Evolutionary conservation across 2,888 invertebrate genomes (phyloP).

Genomic region (Drosophila neotestacea): DNA sequence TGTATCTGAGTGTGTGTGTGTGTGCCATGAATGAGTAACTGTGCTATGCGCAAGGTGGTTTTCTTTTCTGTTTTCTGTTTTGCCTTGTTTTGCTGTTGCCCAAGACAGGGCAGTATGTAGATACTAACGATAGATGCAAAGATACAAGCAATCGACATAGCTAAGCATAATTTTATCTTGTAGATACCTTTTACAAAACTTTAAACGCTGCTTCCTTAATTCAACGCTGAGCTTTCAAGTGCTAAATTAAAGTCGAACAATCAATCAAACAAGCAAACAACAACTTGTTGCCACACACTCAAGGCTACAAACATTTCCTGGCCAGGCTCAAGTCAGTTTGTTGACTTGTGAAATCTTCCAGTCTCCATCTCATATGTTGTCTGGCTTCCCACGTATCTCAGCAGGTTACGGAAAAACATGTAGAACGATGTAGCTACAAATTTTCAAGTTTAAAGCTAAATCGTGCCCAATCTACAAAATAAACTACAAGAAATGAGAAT

Average conservation of each 20-base stretch:
- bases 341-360: conserved; percentile 2
- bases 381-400: conserved; percentile 61
- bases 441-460: conserved; percentile 73
- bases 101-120: conserved; percentile 29
- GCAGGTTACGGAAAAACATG: conserved; percentile 64
- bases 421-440: conserved; percentile 59
- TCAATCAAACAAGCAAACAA: conserved; percentile 52
- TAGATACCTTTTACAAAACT: conserved; percentile 28
- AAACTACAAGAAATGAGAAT: conserved; percentile 1
- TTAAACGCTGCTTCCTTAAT: conserved; percentile 67
- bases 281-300: conserved; percentile 32
- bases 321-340: conserved; percentile 2
- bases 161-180: conserved; percentile 28
- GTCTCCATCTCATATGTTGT: conserved; percentile 9
- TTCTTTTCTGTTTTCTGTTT: conserved; percentile 42
- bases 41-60: conserved; percentile 75
- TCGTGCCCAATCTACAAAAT: conserved; percentile 53
- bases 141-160: conserved; percentile 53
- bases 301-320: conserved; percentile 51
- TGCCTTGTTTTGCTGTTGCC: conserved; percentile 24
- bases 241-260: conserved; percentile 61
- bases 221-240: conserved; percentile 50
- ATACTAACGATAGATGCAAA: conserved; percentile 30
- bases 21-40: conserved; percentile 72
- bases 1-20: conserved; percentile 17